Base-by-base conservation (phyloP, 2,888 invertebrate genomes). In the Stenotaenia linearis region DNA sequence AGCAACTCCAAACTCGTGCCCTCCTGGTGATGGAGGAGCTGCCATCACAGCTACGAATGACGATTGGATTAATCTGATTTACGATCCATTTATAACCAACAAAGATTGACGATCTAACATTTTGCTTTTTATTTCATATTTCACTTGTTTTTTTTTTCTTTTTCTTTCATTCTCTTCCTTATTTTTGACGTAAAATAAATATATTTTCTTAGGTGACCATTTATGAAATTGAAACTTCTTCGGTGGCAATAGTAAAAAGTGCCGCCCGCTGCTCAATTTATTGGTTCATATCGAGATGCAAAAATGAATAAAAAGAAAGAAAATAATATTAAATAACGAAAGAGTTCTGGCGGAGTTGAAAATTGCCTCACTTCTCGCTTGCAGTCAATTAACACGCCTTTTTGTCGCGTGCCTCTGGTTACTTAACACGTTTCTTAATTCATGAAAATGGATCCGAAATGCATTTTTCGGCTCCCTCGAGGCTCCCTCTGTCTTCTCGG, bases 151-250 rank as follows among this genome's bases (percentile, higher is more conserved):
- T 21, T 35, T 30, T 76, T 35, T 35, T 35, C 25, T 4, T 35
- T n/a, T 21, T 35, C 9, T 76, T 35, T 35, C 4, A 2, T 23
- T 32, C 9, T 32, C 32, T 32, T 32, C 9, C 9, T 32, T 32
- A 32, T 32, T 45, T 45, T 45, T 45, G 45, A 18, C 77, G 15
- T 45, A 35, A 77, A 35, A 77, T 77, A 77, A 77, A 77, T 40
- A 40, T 10, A 45, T 23, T 15, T 76, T 37, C 76, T 37, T 30
- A 76, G 76, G 76, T 76, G 35, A 40, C 45, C 37, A 37, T 77
- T 77, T 77, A 77, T 37, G 77, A 45, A 77, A 77, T 40, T 37
- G 77, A 77, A 77, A 77, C 45, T 77, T 40, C 77, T 37, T 76
- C 76, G 2, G n/a, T 45, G 15, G 45, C 10, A 45, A 45, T n/a